Conservation (phyloP, 2,113 vertebrate species). For the Tragelaphus scriptus region DNA sequence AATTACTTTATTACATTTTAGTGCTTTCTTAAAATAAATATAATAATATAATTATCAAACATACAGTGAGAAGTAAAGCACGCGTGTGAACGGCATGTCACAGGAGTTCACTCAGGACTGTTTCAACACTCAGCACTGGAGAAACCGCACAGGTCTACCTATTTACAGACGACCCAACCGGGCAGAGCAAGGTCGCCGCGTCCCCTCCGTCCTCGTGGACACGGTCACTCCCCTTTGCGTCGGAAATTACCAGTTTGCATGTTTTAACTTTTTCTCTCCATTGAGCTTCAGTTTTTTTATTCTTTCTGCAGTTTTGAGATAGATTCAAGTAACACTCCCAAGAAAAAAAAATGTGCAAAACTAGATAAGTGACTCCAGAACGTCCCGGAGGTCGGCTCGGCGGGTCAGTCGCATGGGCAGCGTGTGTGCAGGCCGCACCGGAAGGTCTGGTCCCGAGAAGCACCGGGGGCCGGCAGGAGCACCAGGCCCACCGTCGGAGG, state of each 20-base stretch:
- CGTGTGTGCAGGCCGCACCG: fast-evolving
- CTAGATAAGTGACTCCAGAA: constrained; percentile 36
- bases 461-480: neutral
- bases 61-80: constrained; percentile 83
- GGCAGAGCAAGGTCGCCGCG: neutral
- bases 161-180: constrained; percentile 11
- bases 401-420: neutral
- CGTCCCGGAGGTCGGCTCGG: neutral
- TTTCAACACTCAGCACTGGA: constrained; percentile 77
- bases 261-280: neutral
- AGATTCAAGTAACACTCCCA: constrained; percentile 81
- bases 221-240: neutral
- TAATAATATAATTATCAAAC: constrained; percentile 81
- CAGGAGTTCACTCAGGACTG: constrained; percentile 73
- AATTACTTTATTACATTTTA: constrained; percentile 88
- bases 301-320: constrained; percentile 43
- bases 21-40: constrained; percentile 92
- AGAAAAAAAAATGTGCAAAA: constrained; percentile 75
- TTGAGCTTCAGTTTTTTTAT: neutral
- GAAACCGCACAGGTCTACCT: constrained; percentile 81
- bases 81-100: constrained; percentile 82
- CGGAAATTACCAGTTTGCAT: neutral
- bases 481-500: constrained; percentile 47
- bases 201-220: neutral
- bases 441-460: constrained; percentile 55